Evolutionary conservation across 2,888 invertebrate species (phyloP), one percentile per base, ranked within the genome.

Genomic region (Xestia xanthographa): DNA sequence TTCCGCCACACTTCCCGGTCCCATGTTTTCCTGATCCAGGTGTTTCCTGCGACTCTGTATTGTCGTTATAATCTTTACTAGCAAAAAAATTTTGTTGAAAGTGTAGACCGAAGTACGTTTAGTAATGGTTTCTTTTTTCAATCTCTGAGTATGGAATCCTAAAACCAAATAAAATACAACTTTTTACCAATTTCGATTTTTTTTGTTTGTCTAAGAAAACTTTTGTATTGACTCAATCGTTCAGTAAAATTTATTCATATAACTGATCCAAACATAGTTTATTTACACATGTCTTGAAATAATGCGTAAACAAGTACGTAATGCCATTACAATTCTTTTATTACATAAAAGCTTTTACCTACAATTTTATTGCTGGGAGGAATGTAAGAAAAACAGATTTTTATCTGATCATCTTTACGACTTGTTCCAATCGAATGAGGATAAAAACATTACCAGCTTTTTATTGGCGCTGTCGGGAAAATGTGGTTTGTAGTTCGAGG

Each of bases 341-440:
- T 76, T 38, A 71, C 26, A 26, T 38, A 29, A 73, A 78, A 73
- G 53, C 48, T 62, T 63, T 60, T 48, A 75, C 45, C 17, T 17
- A 22, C 2, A 79, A n/a, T 63, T 86, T 86, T 77, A 85, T 80
- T 72, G 66, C 22, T 41, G 5, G 20, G 38, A 29, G 50, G 12
- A 72, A 79, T 63, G 68, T 58, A 34, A 56, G 56, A n/a, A 66
- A 81, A 84, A 82, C 58, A 77, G 73, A 77, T 84, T 70, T 63
- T 60, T 72, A 77, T 86, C 77, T 72, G 79, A 75, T 85, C 81
- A 82, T 75, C 74, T 84, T 82, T 79, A 86, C 72, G 80, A 82
- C 73, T 63, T 41, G 67, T 77, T 73, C 56, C 63, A 75, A 75
- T 75, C 67, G 78, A 68, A 74, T 76, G 50, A 50, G 76, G 56